A percentile compares a stretch with the other conserved stretches of the same genome.
Conservation (phyloP, 2,113 vertebrate species). For the Electrona antarctica region DNA sequence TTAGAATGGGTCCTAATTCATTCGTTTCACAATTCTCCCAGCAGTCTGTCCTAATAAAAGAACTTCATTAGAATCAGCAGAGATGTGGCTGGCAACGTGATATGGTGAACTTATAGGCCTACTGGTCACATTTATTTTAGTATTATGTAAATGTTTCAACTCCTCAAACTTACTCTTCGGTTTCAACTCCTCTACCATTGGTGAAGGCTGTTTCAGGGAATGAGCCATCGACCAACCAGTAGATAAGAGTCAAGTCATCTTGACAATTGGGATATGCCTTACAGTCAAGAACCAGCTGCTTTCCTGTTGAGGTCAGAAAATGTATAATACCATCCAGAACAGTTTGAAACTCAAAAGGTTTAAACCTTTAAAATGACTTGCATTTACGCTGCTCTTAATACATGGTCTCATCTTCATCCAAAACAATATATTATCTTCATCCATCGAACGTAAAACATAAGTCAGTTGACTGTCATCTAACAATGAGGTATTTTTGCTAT, state of each 20-base stretch:
- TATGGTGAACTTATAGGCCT: too few relatives aligned
- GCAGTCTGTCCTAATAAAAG: neutral
- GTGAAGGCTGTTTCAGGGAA: constrained; percentile 75
- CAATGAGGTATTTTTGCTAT: too few relatives aligned
- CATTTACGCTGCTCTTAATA: too few relatives aligned
- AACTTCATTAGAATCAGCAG: neutral
- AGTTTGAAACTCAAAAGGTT: too few relatives aligned
- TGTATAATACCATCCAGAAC: neutral
- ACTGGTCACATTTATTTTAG: neutral
- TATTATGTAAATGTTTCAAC: neutral
- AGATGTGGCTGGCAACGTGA: neutral
- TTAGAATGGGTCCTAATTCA: neutral
- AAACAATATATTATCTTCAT: neutral
- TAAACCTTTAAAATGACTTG: too few relatives aligned
- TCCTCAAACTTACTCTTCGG: constrained; percentile 63
- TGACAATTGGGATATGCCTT: constrained; percentile 43
- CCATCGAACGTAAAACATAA: neutral
- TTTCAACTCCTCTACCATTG: constrained; percentile 62
- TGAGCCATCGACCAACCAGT: constrained; percentile 82
- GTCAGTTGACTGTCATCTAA: neutral
- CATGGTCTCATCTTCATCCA: too few relatives aligned
- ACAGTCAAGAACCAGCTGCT: constrained; percentile 58
- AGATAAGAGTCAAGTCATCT: constrained; percentile 68
- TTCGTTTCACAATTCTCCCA: neutral
- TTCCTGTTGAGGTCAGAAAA: constrained; percentile 40